phyloP scores from a whole-genome alignment of 2,797 vertebrate genomes.

The Diglossa cyanea region DNA sequence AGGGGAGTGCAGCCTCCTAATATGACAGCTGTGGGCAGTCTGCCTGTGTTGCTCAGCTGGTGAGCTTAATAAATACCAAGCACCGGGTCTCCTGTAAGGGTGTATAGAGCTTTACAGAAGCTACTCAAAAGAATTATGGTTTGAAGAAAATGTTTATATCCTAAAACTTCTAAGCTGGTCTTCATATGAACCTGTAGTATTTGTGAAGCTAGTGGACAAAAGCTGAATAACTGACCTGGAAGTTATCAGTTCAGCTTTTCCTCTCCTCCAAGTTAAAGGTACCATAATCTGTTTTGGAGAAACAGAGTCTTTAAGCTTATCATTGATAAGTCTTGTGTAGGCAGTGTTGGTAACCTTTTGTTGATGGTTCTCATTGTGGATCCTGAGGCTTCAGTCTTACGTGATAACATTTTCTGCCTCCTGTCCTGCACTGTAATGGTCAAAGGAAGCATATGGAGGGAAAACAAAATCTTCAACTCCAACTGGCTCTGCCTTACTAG shows the following conservation, averaged over 20 bases:
- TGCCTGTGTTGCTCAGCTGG: not conserved
- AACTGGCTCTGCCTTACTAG: not conserved
- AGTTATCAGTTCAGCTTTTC: not conserved
- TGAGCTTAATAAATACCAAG: not conserved
- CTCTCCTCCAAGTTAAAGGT: not conserved
- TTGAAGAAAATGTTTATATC: not conserved
- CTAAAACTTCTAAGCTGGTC: not conserved
- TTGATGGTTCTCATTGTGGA: not conserved
- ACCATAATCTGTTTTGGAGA: not conserved
- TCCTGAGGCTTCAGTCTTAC: not conserved
- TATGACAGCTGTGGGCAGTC: not conserved
- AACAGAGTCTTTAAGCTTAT: not conserved
- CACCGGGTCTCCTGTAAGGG: not conserved
- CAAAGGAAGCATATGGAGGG: not conserved
- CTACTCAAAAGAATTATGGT: not conserved
- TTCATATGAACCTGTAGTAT: not conserved
- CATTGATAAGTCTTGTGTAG: not conserved
- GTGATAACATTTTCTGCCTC: not conserved
- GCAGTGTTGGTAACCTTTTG: not conserved
- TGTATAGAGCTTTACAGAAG: not conserved
- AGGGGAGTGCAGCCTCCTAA: not conserved
- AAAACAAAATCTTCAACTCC: not conserved
- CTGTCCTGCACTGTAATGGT: not conserved
- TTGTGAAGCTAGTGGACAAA: not conserved
- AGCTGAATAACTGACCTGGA: not conserved